These are phyloP conservation scores for Lacerta bilineata DNA, from an alignment of 2,797 vertebrate genomes.

Conservation along the genomic window DNA sequence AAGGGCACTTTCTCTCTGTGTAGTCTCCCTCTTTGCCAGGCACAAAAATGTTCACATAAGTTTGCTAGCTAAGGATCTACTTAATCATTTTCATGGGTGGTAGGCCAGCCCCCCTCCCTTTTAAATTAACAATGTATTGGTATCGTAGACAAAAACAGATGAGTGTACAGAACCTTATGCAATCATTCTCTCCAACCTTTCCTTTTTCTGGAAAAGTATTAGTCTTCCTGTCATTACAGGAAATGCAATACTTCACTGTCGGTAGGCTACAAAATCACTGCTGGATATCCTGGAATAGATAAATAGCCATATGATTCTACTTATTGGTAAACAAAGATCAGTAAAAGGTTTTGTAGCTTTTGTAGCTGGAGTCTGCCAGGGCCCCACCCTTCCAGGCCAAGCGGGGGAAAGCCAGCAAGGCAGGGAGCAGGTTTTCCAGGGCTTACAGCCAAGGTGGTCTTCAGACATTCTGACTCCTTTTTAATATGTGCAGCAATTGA, in stretches of 20 bases:
- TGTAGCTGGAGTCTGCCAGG: no score
- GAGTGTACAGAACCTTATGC: not conserved
- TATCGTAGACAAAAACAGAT: not conserved
- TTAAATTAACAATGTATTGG: not conserved
- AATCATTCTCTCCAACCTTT: not conserved
- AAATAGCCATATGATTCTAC: not conserved
- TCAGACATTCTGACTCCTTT: not conserved
- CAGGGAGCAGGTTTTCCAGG: no score
- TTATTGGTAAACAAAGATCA: constrained; percentile 24
- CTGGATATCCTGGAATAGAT: constrained; percentile 7
- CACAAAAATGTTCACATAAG: not conserved
- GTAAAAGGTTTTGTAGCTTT: no score
- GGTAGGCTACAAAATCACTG: constrained; percentile 7
- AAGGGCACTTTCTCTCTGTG: not conserved
- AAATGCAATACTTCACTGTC: not conserved
- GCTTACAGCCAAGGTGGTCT: not conserved
- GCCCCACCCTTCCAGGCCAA: no score
- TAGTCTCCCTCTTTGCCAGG: not conserved
- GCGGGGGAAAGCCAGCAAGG: no score
- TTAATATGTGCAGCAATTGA: not conserved
- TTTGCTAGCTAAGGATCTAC: constrained; percentile 16
- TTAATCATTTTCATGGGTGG: not conserved
- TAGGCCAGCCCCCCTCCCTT: not conserved
- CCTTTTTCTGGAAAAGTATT: not conserved
- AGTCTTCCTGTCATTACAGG: not conserved